Conservation (phyloP, 2,888 invertebrate species). For the Tubulanus polymorphus region DNA sequence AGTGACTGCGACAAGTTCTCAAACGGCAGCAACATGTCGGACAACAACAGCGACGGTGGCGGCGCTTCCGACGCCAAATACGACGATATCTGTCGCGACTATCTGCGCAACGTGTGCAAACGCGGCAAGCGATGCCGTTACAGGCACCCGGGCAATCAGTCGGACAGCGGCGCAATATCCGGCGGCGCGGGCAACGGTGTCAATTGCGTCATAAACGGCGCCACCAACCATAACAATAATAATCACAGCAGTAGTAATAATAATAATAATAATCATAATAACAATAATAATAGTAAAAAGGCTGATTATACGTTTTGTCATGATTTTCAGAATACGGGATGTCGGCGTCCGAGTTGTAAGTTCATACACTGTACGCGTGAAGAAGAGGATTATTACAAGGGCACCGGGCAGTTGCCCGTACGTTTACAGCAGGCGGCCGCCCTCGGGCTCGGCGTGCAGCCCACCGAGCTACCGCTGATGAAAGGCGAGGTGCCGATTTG, state of each 20-base stretch:
- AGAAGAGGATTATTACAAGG: slow-evolving; percentile 68
- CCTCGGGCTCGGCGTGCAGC: slow-evolving; percentile 34
- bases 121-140: slow-evolving; percentile 62
- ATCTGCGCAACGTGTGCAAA: slow-evolving; percentile 61
- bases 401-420: slow-evolving; percentile 67
- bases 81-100: slow-evolving; percentile 61
- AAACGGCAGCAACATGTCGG: slow-evolving; percentile 41
- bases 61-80: slow-evolving; percentile 26
- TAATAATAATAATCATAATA: slow-evolving; percentile 44
- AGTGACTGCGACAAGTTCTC: no score
- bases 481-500: slow-evolving; percentile 57
- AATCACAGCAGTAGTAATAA: no score
- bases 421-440: slow-evolving; percentile 48
- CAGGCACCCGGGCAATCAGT: slow-evolving; percentile 59
- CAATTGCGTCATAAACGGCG: no score
- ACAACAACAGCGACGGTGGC: slow-evolving; percentile 39
- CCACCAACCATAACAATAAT: no score
- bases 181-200: no score
- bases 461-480: slow-evolving; percentile 31
- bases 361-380: slow-evolving; percentile 73
- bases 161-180: no score
- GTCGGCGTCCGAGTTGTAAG: slow-evolving; percentile 69
- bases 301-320: slow-evolving; percentile 58
- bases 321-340: slow-evolving; percentile 69
- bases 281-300: slow-evolving; percentile 43